phyloP scores from a whole-genome alignment of 2,797 vertebrate genomes.

The Poeciliopsis paucimaculata region DNA sequence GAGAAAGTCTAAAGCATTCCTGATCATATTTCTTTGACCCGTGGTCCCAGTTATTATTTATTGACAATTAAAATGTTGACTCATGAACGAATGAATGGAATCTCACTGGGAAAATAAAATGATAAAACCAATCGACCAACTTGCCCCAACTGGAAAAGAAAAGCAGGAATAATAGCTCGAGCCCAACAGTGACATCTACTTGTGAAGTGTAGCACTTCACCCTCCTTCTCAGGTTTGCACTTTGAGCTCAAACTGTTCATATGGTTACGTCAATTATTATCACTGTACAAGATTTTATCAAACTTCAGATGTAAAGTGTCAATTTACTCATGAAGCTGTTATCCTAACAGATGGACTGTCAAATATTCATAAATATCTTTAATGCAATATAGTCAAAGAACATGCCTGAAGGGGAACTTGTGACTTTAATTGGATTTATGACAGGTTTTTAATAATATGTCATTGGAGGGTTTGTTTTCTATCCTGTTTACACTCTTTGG shows the following conservation, averaged over 20 bases:
- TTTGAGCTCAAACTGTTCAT: background rate
- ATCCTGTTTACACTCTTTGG: background rate
- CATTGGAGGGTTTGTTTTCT: background rate
- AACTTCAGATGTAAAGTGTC: background rate
- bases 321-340: background rate
- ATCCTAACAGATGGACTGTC: background rate
- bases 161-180: background rate
- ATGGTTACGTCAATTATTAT: background rate
- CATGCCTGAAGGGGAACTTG: background rate
- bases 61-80: background rate
- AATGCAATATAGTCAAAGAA: background rate
- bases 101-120: background rate
- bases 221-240: background rate
- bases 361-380: background rate
- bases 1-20: background rate
- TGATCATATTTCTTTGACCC: background rate
- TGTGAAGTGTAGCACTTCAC: background rate
- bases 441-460: background rate
- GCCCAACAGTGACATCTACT: slow-evolving; percentile 1
- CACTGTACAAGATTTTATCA: background rate
- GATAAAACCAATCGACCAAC: background rate
- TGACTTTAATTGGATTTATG: background rate
- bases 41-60: background rate
- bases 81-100: background rate
- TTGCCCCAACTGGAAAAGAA: background rate